phyloP scores from a whole-genome alignment of 2,797 vertebrate species.

The Scleropages formosus region DNA sequence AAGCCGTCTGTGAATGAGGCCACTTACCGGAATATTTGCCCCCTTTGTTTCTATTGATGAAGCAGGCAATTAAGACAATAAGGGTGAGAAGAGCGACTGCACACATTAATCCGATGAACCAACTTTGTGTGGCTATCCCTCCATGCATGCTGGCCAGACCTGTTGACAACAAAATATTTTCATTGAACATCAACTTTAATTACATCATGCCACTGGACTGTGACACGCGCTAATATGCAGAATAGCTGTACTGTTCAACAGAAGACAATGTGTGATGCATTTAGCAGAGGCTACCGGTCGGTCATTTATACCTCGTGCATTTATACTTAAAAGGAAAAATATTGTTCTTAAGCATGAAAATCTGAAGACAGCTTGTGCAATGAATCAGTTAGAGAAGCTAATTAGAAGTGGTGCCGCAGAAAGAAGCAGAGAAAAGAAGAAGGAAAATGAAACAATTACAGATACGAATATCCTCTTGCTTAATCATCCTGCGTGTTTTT shows the following conservation, averaged over 20 bases:
- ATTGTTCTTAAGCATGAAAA: background rate
- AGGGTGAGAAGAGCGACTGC: slow-evolving; percentile 90
- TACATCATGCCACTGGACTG: background rate
- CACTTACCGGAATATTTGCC: slow-evolving; percentile 95
- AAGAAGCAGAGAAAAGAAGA: background rate
- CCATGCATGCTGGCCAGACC: slow-evolving; percentile 84
- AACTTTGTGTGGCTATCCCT: slow-evolving; percentile 90
- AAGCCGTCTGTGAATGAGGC: slow-evolving; percentile 8
- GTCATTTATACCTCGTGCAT: slow-evolving; percentile 28
- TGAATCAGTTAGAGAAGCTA: background rate
- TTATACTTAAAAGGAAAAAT: background rate
- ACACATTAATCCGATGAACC: slow-evolving; percentile 97
- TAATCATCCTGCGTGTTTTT: slow-evolving; percentile 65
- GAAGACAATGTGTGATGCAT: too few species aligned
- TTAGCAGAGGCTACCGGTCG: slow-evolving; percentile 1
- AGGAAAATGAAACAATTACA: background rate
- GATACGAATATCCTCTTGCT: slow-evolving; percentile 55
- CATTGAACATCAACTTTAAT: background rate
- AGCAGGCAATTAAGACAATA: slow-evolving; percentile 85
- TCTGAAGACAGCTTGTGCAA: background rate
- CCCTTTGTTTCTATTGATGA: slow-evolving; percentile 95
- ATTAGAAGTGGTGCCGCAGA: too few species aligned
- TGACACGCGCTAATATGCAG: slow-evolving; percentile 12
- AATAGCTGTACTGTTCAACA: background rate
- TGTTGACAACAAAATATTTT: slow-evolving; percentile 58